Percentiles rank a stretch among this genome's conserved stretches.
phyloP scores from a whole-genome alignment of 1,140 invertebrate species.

The Zaprionus ghesquierei region DNA sequence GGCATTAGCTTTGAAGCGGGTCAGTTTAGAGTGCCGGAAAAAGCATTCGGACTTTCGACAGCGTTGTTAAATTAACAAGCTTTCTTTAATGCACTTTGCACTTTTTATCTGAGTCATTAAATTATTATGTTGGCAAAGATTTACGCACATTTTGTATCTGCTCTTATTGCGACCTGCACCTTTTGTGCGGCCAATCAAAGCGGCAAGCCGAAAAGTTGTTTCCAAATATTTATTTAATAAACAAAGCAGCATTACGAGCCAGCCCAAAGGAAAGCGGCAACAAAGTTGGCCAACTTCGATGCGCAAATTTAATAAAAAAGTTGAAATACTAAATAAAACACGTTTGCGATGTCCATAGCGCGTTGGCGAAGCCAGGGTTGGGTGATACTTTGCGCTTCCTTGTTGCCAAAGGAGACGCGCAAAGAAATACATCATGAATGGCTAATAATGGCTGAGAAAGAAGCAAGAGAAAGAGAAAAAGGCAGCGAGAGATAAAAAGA shows the following conservation, averaged over 20 bases:
- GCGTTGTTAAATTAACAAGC: conserved; percentile 17
- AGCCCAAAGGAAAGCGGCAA: conserved; percentile 10
- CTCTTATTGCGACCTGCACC: conserved; percentile 1
- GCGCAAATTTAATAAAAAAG: conserved; percentile 65
- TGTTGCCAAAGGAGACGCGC: not conserved
- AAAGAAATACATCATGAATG: conserved; percentile 23
- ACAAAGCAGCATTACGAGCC: conserved; percentile 46
- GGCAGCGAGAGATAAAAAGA: not conserved
- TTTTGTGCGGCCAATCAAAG: conserved; percentile 34
- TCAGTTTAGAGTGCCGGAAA: not conserved
- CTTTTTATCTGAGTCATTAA: conserved; percentile 36
- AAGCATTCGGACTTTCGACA: not conserved
- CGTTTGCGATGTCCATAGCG: not conserved
- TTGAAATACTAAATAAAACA: conserved; percentile 57
- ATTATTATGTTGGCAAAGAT: conserved; percentile 14
- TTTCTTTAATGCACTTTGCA: conserved; percentile 19
- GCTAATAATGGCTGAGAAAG: conserved; percentile 6
- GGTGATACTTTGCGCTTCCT: conserved; percentile 44
- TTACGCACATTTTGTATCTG: not conserved
- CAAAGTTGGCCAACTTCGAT: conserved; percentile 41
- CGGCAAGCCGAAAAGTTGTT: conserved; percentile 47
- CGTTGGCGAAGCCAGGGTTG: too few relatives aligned
- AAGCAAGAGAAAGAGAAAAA: not conserved
- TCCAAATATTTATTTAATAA: conserved; percentile 70
- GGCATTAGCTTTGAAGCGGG: not conserved